Evolutionary conservation across 2,888 invertebrate genomes (phyloP), one percentile per base, ranked within the genome.

Genomic region (Diachrysia chrysitis): DNA sequence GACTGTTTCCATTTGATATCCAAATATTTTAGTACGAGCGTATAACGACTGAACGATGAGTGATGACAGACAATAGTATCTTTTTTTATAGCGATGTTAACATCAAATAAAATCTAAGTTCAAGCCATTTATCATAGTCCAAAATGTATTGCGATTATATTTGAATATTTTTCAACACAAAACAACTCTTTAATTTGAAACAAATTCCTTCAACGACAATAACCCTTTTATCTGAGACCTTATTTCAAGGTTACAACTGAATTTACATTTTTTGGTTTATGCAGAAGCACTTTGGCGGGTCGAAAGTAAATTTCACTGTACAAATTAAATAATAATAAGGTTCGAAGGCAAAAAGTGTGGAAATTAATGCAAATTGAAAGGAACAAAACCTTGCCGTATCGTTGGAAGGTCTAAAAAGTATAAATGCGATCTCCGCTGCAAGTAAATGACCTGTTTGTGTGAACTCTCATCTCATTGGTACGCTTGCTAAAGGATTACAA

Each of bases 401-500:
- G 53, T 62, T 6, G 57, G 25, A 7, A 17, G 51, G 58, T 32
- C 16, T n/a, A 19, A 32, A 37, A 42, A 19, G 48, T 78, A 78
- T 73, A 61, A 78, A 73, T 68, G 73, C 67, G 73, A 77, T 67
- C 78, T 63, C 53, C 53, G 73, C 42, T 73, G 60, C 57, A 60
- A 66, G 67, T 67, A 77, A 74, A 72, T 77, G 32, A 63, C 59
- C 67, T 67, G 60, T 67, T 77, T 74, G 67, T 73, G 42, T 48
- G 48, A 19, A 21, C 10, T 9, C 9, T 9, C 48, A 48, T 48
- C 48, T 51, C 10, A 10, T 51, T 21, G 12, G 48, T 19, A 21
- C 21, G 19, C 19, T 42, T n/a, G n/a, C 42, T 51, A 51, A 51
- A 51, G 21, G 10, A 51, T 51, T 51, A 19, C 19, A 51, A 5